Conservation (phyloP, 2,888 invertebrate genomes). For the Tupiocoris notatus region DNA sequence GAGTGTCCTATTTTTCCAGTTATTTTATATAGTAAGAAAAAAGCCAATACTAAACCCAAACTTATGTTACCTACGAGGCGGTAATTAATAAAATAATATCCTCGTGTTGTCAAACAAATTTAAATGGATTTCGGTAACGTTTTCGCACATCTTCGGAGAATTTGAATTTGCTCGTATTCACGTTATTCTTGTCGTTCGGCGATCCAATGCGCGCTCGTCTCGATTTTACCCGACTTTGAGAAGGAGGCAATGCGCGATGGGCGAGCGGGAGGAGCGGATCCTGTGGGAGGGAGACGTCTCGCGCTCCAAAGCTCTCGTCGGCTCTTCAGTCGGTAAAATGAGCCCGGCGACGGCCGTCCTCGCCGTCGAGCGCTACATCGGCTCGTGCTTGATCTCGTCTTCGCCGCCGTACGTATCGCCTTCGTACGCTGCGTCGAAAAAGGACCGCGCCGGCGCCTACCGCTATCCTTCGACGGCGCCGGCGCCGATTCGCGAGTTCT, state of each 20-base stretch:
- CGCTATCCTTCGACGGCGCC: slow-evolving; percentile 32
- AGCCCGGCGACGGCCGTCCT: slow-evolving; percentile 68
- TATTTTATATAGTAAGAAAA: too few species aligned
- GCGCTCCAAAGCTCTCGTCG: slow-evolving; percentile 10
- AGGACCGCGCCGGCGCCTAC: slow-evolving; percentile 31
- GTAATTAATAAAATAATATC: too few species aligned
- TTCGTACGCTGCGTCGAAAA: slow-evolving; percentile 10
- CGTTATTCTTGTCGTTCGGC: too few species aligned
- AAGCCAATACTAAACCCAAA: too few species aligned
- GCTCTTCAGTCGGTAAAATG: slow-evolving; percentile 56
- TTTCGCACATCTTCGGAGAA: too few species aligned
- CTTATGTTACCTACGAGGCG: too few species aligned
- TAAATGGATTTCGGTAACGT: too few species aligned
- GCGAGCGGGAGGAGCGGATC: not conserved
- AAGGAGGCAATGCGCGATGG: not conserved
- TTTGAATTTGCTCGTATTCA: too few species aligned
- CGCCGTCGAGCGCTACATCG: slow-evolving; percentile 63
- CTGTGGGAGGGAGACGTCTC: slow-evolving; percentile 40
- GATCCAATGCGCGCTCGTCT: too few species aligned
- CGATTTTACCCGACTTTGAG: not conserved
- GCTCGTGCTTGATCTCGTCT: slow-evolving; percentile 62
- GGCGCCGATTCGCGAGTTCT: slow-evolving; percentile 8
- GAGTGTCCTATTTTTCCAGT: too few species aligned
- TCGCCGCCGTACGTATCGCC: slow-evolving; percentile 25
- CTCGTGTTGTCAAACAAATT: too few species aligned